phyloP scores from a whole-genome alignment of 2,797 vertebrate species.

The Coendou prehensilis region DNA sequence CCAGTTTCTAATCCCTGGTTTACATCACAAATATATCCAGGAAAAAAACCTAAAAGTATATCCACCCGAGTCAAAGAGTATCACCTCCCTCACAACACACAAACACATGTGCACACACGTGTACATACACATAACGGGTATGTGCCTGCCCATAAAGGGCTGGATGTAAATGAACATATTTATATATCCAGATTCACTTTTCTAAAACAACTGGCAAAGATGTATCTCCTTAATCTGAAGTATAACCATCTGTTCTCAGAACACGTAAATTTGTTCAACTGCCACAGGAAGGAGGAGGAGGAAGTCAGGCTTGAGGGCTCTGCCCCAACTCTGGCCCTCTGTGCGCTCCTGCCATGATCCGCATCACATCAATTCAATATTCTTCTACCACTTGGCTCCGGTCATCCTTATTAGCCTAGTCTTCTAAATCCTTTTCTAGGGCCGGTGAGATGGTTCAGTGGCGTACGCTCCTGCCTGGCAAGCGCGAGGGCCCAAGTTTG shows the following conservation, averaged over 20 bases:
- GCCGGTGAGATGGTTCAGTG: too few species aligned
- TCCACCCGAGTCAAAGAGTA: background rate
- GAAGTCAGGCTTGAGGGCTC: background rate
- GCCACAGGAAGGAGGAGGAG: background rate
- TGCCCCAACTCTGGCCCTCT: background rate
- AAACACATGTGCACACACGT: background rate
- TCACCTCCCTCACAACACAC: background rate
- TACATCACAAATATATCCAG: slow-evolving; percentile 45
- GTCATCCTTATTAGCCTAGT: background rate
- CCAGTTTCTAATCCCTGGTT: slow-evolving; percentile 20
- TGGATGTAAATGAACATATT: background rate
- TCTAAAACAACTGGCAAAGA: background rate
- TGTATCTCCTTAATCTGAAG: slow-evolving; percentile 36
- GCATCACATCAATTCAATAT: background rate
- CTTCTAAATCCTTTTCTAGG: background rate
- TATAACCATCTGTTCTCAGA: background rate
- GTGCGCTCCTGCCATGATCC: background rate
- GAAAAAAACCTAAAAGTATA: background rate
- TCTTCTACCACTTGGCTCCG: background rate
- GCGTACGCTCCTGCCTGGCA: too few species aligned
- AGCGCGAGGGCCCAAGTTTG: too few species aligned
- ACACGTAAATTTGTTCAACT: background rate
- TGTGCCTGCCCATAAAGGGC: background rate
- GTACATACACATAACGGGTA: background rate
- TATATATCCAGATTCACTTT: background rate